phyloP scores from a whole-genome alignment of 2,113 vertebrate genomes.

The Crotalus viridis region DNA sequence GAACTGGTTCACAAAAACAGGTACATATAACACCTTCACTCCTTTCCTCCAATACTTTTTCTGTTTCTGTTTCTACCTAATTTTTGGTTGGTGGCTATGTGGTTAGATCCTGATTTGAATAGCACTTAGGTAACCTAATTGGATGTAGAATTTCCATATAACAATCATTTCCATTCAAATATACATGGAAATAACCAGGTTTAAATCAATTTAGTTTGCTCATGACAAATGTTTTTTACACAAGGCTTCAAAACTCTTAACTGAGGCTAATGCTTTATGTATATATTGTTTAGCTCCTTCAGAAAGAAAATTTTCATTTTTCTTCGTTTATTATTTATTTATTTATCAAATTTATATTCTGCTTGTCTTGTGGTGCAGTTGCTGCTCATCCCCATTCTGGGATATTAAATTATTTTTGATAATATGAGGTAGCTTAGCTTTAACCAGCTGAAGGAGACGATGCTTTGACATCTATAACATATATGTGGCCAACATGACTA shows the following conservation, averaged over 20 bases:
- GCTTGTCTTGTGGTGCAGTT: not conserved
- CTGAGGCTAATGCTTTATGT: not conserved
- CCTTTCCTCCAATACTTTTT: not conserved
- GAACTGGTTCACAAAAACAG: not conserved
- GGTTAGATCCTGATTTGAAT: not conserved
- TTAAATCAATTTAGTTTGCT: not conserved
- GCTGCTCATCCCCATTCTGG: not conserved
- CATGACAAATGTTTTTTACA: slow-evolving; percentile 9
- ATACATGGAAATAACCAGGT: not conserved
- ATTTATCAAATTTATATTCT: not conserved
- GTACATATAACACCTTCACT: not conserved
- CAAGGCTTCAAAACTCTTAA: not conserved
- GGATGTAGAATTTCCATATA: not conserved
- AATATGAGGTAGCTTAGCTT: not conserved
- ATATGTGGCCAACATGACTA: not conserved
- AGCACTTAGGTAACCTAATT: not conserved
- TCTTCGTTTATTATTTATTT: not conserved
- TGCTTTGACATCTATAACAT: not conserved
- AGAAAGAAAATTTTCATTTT: not conserved
- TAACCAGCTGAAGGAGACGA: not conserved
- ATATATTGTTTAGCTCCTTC: not conserved
- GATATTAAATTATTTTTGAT: slow-evolving; percentile 14
- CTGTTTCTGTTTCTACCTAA: not conserved
- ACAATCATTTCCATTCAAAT: not conserved
- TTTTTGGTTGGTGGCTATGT: not conserved